These are phyloP conservation scores for Metopia argyrocephala DNA, from an alignment of 2,888 invertebrate species.

Conservation along the genomic window DNA sequence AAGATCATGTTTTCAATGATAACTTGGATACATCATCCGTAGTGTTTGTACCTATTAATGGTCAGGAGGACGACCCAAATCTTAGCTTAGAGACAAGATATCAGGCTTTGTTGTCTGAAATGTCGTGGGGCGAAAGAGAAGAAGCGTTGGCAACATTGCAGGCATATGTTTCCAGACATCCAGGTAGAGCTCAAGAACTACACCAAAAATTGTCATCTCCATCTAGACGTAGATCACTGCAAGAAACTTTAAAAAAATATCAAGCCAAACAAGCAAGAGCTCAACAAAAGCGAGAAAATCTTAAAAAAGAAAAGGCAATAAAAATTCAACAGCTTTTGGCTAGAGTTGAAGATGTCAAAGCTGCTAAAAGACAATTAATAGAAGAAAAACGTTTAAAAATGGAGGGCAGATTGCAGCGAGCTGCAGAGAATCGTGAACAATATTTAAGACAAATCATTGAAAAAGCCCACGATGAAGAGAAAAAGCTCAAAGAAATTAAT, in stretches of 20 bases:
- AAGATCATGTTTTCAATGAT: slow-evolving; percentile 67
- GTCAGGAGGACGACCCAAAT: slow-evolving; percentile 75
- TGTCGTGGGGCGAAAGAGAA: slow-evolving; percentile 92
- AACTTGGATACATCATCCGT: slow-evolving; percentile 69
- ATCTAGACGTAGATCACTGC: slow-evolving; percentile 90
- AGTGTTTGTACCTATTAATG: slow-evolving; percentile 73
- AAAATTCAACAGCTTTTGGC: slow-evolving; percentile 91
- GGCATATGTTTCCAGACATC: slow-evolving; percentile 90
- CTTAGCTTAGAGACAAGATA: slow-evolving; percentile 84
- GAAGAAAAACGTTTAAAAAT: slow-evolving; percentile 88
- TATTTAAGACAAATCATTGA: slow-evolving; percentile 90
- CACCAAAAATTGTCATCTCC: slow-evolving; percentile 97
- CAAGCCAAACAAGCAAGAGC: slow-evolving; percentile 96
- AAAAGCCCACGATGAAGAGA: slow-evolving; percentile 98
- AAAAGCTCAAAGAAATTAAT: slow-evolving; percentile 96
- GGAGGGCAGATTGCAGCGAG: slow-evolving; percentile 88
- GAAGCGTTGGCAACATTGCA: slow-evolving; percentile 88
- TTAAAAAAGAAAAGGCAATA: slow-evolving; percentile 90
- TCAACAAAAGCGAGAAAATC: slow-evolving; percentile 88
- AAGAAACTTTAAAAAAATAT: slow-evolving; percentile 87
- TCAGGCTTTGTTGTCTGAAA: slow-evolving; percentile 84
- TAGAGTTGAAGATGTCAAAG: slow-evolving; percentile 90
- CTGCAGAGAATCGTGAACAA: slow-evolving; percentile 93
- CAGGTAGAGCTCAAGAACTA: slow-evolving; percentile 92
- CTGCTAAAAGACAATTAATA: slow-evolving; percentile 91